These are phyloP conservation scores for Drosophila mettleri DNA, from an alignment of 2,888 invertebrate species.

Conservation along the genomic window DNA sequence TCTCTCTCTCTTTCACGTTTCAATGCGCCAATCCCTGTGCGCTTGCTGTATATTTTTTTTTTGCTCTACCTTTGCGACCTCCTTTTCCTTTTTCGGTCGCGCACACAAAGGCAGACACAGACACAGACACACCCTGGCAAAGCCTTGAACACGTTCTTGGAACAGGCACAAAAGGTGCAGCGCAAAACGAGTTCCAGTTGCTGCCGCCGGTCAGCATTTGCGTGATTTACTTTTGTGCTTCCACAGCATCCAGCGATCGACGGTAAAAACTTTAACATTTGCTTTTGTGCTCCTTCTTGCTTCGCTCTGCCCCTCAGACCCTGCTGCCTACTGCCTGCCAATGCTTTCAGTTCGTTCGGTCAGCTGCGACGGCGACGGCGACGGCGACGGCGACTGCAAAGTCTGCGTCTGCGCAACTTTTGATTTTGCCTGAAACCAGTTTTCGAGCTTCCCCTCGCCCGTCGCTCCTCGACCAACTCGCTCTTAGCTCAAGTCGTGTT, in stretches of 20 bases:
- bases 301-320: neutral
- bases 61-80: conserved; percentile 55
- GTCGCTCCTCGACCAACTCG: neutral
- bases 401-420: conserved; percentile 73
- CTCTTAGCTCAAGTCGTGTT: conserved; percentile 20
- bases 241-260: conserved; percentile 62
- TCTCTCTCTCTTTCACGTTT: neutral
- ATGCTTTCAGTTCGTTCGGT: conserved; percentile 40
- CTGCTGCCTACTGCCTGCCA: neutral
- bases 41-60: conserved; percentile 5
- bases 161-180: conserved; percentile 73
- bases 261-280: conserved; percentile 37
- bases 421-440: conserved; percentile 80
- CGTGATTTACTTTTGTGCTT: conserved; percentile 46
- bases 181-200: conserved; percentile 63
- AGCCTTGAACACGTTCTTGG: conserved; percentile 77
- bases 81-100: conserved; percentile 59
- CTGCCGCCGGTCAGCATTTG: conserved; percentile 49
- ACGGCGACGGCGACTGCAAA: conserved; percentile 28
- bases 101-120: conserved; percentile 5
- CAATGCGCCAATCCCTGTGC: conserved; percentile 46
- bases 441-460: conserved; percentile 25
- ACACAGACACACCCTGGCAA: conserved; percentile 58
- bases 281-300: conserved; percentile 29
- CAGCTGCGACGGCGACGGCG: conserved; percentile 41